Evolutionary conservation across 2,113 vertebrate genomes (phyloP), one percentile per base, ranked within the genome.

Genomic region (Zapornia atra): DNA sequence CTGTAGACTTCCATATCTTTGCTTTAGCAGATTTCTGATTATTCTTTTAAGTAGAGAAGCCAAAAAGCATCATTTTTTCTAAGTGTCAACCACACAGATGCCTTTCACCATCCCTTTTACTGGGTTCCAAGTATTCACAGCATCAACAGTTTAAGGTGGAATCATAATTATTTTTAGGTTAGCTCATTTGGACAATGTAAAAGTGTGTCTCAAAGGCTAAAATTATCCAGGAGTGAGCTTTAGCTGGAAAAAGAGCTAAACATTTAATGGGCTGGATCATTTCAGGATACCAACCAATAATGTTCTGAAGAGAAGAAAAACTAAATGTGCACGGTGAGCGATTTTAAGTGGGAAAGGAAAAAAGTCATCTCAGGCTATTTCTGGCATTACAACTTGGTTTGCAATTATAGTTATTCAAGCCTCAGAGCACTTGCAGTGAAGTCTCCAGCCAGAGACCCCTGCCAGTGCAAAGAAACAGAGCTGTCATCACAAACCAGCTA

Each of bases 21-120:
- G 18, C 90, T 64, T 96, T 95, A 97, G 97, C 96, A 78, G 86
- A 84, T 83, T 15, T 59, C 34, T 70, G 6, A 13, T 63, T 26
- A 36, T 3, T 51, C 46, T 59, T 61, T 20, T 28, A 46, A 36
- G 28, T n/a, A 53, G 29, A 34, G 31, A 70, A 22, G 7, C 19
- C 18, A 51, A 83, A 36, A 69, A 29, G 22, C 50, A 73, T 46
- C 2, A 2, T 54, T 1, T 84, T 91, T 73, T 15, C 76, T 28
- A 60, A 60, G 68, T 11, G 18, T 19, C 19, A 78, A 60, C 5
- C 64, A 50, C 61, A 12, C 15, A 54, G 54, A 54, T 26, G 22
- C 15, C 29, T 70, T 54, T 88, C 19, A 19, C 51, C 42, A 4
- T 7, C 22, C 51, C 28, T 72, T 34, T 29, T 69, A 10, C 16